Evolutionary conservation across 1,140 invertebrate genomes (phyloP).

Genomic region (Phymorhynchus buccinoides): DNA sequence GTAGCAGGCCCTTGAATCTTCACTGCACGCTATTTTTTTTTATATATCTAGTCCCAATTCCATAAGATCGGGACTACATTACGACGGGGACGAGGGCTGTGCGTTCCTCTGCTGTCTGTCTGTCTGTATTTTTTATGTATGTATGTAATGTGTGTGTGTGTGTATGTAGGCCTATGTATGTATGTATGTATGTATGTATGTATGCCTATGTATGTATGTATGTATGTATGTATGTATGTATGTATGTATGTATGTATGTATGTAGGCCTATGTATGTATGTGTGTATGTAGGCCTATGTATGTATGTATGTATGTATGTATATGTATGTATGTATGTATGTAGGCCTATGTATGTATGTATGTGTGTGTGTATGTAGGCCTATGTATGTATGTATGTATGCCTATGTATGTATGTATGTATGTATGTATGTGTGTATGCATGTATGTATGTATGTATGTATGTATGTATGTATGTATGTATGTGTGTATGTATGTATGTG

Average conservation of each 20-base stretch:
- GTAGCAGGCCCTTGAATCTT: no score
- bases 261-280: not conserved
- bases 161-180: not conserved
- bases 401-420: not conserved
- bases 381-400: no score
- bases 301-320: no score
- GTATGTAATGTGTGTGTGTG: not conserved
- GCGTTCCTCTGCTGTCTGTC: no score
- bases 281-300: no score
- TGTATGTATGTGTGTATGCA: not conserved
- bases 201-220: not conserved
- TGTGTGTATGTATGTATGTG: not conserved
- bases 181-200: not conserved
- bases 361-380: not conserved
- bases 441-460: not conserved
- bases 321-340: not conserved
- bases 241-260: not conserved
- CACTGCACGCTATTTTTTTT: no score
- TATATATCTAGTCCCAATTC: no score
- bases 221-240: not conserved
- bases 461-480: not conserved
- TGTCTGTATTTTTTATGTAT: not conserved
- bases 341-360: not conserved
- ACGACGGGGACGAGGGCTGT: no score
- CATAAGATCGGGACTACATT: no score